A percentile compares a stretch with the other conserved stretches of the same genome.
Conservation (phyloP, 2,113 vertebrate species). For the Nothoprocta pentlandii region DNA sequence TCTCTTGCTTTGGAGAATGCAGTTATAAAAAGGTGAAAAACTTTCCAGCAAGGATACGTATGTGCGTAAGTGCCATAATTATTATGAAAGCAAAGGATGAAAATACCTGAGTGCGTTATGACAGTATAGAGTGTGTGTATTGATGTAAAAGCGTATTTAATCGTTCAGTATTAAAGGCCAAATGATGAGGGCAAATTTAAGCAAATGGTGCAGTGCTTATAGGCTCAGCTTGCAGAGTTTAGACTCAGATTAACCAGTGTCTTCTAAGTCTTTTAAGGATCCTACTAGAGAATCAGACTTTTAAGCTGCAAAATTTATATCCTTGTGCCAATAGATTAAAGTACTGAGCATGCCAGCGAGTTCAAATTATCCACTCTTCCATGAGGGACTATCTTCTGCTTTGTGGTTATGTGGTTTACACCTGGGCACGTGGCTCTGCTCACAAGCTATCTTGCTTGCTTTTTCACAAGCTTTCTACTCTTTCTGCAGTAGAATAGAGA, state of each 20-base stretch:
- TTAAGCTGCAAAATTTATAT: background rate
- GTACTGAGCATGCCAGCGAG: no score
- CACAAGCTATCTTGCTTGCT: background rate
- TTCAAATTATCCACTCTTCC: background rate
- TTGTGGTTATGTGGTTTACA: background rate
- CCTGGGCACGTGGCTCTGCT: background rate
- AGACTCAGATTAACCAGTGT: background rate
- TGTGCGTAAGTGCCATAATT: background rate
- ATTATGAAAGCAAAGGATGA: background rate
- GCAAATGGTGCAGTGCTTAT: background rate
- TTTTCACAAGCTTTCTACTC: background rate
- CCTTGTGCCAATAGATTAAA: background rate
- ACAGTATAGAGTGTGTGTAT: background rate
- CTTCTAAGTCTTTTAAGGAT: background rate
- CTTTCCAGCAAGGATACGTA: background rate
- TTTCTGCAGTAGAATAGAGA: background rate
- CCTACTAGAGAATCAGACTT: background rate
- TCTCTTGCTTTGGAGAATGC: constrained; percentile 22
- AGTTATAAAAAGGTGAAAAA: constrained; percentile 27
- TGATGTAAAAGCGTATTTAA: background rate
- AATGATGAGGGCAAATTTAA: background rate
- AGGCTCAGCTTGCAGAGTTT: background rate
- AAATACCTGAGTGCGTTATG: background rate
- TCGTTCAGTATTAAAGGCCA: background rate
- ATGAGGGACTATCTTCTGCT: background rate